These are phyloP conservation scores for Aspidiotus rigidus DNA, from an alignment of 2,888 invertebrate species.

Conservation along the genomic window DNA sequence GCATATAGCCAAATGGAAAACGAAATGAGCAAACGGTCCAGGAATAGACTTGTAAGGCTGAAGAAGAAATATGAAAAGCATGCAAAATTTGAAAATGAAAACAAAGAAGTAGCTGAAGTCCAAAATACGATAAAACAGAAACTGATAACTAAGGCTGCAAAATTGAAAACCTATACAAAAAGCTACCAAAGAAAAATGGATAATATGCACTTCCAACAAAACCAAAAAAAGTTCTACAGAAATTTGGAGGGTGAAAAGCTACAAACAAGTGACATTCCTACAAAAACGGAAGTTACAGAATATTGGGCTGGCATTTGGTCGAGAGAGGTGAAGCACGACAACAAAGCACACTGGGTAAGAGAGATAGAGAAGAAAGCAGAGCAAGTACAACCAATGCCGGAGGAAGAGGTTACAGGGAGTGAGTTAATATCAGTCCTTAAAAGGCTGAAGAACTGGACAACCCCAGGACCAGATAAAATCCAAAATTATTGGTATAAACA, in stretches of 20 bases:
- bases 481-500: constrained; percentile 34
- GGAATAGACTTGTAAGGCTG: background rate
- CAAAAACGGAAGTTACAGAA: background rate
- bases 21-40: background rate
- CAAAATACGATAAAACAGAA: background rate
- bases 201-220: background rate
- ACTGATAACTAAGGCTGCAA: background rate
- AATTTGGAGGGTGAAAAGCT: too few relatives aligned
- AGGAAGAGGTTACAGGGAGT: background rate
- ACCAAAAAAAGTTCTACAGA: background rate
- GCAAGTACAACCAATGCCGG: background rate
- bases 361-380: background rate
- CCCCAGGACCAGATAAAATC: constrained; percentile 27
- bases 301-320: background rate
- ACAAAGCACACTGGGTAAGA: background rate
- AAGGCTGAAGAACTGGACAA: constrained; percentile 33
- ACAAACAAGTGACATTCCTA: background rate
- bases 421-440: constrained; percentile 10
- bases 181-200: background rate
- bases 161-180: background rate
- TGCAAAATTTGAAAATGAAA: background rate
- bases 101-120: background rate
- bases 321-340: background rate
- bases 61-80: constrained; percentile 1
- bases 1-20: background rate